phyloP scores from a whole-genome alignment of 2,797 vertebrate genomes.

The Semotilus atromaculatus region DNA sequence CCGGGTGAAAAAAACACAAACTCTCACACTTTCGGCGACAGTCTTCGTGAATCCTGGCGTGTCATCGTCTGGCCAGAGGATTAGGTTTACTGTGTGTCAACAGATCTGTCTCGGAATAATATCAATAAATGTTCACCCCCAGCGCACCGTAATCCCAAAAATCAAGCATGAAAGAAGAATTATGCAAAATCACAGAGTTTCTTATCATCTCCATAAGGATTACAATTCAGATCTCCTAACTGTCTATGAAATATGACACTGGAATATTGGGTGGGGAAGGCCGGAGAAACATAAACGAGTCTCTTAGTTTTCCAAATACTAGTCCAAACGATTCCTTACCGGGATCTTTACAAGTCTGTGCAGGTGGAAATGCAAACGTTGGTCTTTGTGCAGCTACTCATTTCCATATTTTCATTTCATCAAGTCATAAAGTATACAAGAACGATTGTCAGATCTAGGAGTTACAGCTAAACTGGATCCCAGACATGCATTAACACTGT shows the following conservation, averaged over 20 bases:
- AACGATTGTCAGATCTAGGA: constrained; percentile 21
- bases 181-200: constrained; percentile 4
- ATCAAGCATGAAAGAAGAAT: constrained; percentile 16
- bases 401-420: constrained; percentile 37
- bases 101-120: constrained; percentile 29
- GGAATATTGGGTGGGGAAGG: not conserved
- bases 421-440: constrained; percentile 39
- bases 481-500: constrained; percentile 51
- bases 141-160: constrained; percentile 25
- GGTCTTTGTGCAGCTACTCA: constrained; percentile 6
- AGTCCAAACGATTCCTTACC: not conserved
- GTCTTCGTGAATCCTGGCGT: constrained; percentile 24
- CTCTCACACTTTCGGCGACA: constrained; percentile 50
- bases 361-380: constrained; percentile 32
- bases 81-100: constrained; percentile 44
- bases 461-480: constrained; percentile 38
- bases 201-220: constrained; percentile 29
- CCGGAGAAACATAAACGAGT: not conserved
- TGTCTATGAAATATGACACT: constrained; percentile 45
- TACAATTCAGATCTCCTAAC: constrained; percentile 43
- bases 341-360: constrained; percentile 31
- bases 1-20: constrained; percentile 53
- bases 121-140: constrained; percentile 32
- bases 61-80: constrained; percentile 42
- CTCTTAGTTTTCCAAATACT: not conserved